Conservation (phyloP, 2,113 vertebrate species). For the Zeus faber region DNA sequence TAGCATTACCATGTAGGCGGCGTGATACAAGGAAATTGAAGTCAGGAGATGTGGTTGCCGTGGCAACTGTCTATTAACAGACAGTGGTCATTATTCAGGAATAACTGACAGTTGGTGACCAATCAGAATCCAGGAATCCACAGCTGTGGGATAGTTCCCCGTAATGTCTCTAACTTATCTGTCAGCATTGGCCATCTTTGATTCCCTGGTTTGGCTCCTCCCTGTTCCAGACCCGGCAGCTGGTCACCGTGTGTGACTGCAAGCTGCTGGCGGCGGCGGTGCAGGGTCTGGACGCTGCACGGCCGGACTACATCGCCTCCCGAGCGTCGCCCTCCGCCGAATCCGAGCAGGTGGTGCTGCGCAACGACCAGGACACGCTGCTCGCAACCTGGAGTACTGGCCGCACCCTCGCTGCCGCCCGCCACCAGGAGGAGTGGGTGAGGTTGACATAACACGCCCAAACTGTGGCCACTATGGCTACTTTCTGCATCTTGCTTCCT, state of each 20-base stretch:
- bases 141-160: too few species aligned
- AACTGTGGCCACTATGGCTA: too few species aligned
- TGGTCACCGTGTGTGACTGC: slow-evolving; percentile 94
- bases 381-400: slow-evolving; percentile 93
- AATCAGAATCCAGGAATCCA: too few species aligned
- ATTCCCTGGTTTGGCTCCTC: not conserved
- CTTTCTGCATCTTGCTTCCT: too few species aligned
- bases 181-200: not conserved
- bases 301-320: slow-evolving; percentile 96
- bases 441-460: too few species aligned
- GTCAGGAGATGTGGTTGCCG: too few species aligned
- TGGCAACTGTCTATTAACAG: too few species aligned
- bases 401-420: slow-evolving; percentile 86
- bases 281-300: slow-evolving; percentile 89
- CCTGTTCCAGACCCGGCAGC: slow-evolving; percentile 84
- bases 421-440: slow-evolving; percentile 98
- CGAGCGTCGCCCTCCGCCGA: slow-evolving; percentile 90
- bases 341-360: slow-evolving; percentile 91
- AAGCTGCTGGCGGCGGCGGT: slow-evolving; percentile 93
- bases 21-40: too few species aligned
- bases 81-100: too few species aligned
- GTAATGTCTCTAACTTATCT: too few species aligned
- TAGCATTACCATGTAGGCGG: too few species aligned
- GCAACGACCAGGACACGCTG: slow-evolving; percentile 95
- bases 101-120: too few species aligned